Conservation (phyloP, 2,113 vertebrate species). For the Anser cygnoides region DNA sequence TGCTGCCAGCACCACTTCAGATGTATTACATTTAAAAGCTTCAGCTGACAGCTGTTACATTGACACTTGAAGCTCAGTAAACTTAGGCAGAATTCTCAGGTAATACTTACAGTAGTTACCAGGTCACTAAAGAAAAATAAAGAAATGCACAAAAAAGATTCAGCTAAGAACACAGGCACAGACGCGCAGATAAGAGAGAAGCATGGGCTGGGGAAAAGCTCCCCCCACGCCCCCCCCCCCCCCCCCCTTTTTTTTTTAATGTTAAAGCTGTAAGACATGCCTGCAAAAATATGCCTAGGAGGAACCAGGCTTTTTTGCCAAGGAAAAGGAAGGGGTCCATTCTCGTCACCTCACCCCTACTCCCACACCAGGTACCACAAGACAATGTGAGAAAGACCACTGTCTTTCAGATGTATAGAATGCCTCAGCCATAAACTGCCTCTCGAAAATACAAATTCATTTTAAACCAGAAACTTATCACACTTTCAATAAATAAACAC, state of each 20-base stretch:
- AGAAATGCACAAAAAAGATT: neutral
- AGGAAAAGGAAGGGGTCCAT: neutral
- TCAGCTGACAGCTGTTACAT: neutral
- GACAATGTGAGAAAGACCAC: neutral
- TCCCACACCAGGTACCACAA: neutral
- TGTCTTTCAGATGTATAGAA: rapidly evolving
- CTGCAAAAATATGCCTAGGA: neutral
- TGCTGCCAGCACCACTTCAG: neutral
- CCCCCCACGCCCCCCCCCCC: too few relatives aligned
- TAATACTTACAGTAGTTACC: neutral
- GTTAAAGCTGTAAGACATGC: neutral
- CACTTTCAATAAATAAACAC: neutral
- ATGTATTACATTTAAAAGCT: neutral
- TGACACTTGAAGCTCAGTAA: neutral
- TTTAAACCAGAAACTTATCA: neutral
- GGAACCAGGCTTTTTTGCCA: neutral
- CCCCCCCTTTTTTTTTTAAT: neutral
- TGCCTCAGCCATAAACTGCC: neutral
- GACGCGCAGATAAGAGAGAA: neutral
- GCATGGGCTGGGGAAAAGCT: neutral
- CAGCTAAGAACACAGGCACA: neutral
- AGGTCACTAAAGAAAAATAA: neutral
- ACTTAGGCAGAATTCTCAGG: neutral
- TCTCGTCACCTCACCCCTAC: neutral
- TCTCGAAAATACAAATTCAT: neutral